Base-by-base conservation (phyloP, 1,140 invertebrate species). In the Atta cephalotes region DNA sequence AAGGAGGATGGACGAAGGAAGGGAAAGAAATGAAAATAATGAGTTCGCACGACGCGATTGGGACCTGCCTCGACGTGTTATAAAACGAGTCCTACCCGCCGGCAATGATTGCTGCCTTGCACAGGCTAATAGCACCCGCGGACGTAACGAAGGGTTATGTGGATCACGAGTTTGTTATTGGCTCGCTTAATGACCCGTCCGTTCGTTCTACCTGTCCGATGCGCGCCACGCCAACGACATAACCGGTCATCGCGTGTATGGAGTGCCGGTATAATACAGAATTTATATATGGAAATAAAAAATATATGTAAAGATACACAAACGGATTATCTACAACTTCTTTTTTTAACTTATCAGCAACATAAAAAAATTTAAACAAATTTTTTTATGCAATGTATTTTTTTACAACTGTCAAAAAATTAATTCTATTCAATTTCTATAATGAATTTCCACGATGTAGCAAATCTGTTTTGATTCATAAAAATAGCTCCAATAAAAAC, bases 161-260 rank as follows among this genome's bases (percentile, higher is more conserved):
- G 89, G 78, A 91, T 91, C 89, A 78, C 86, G 82, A 86, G 89
- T 90, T 90, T 90, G 89, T 90, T 90, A 90, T 90, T 90, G 89
- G 89, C 82, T 90, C 71, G 71, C 82, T 90, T 90, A 90, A 90
- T 86, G 89, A 90, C 79, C 80, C 86, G 53, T 85, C 76, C 62
- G 70, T 63, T 78, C 86, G 87, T 90, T 90, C 89, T 82, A 74
- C 78, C 89, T 86, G 81, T 90, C 86, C 28, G 63, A 76, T 60
- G 49, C 60, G 35, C 66, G 84, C 53, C 63, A 35, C 45, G 60
- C 51, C 87, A 45, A 71, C 87, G 70, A 86, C 72, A 74, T 66
- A 89, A 86, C 78, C 60, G 58, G 31, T 84, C 65, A 53, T 12
- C 62, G 51, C 62, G 51, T 66, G 51, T 80, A 62, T 68, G 14